A percentile compares a stretch with the other conserved stretches of the same genome.
These are phyloP conservation scores for Brachionus angularis DNA, from an alignment of 1,140 invertebrate species.

Conservation along the genomic window DNA sequence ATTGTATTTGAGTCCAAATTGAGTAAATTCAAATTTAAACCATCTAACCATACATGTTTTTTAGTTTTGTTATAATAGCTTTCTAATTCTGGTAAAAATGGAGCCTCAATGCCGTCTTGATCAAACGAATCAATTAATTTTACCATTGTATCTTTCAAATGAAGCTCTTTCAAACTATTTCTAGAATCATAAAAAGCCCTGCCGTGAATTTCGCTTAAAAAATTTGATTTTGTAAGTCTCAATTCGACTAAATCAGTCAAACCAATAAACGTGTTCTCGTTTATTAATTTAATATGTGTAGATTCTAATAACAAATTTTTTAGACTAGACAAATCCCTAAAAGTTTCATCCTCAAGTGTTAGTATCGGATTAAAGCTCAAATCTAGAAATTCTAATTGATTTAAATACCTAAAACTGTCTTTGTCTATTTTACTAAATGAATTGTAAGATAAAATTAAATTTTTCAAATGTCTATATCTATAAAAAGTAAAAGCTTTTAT, in stretches of 20 bases:
- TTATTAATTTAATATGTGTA: background rate
- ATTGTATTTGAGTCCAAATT: slow-evolving; percentile 32
- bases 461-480: slow-evolving; percentile 32
- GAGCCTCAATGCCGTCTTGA: background rate
- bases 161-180: background rate
- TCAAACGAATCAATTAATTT: background rate
- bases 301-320: slow-evolving; percentile 16
- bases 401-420: slow-evolving; percentile 18
- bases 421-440: slow-evolving; percentile 7
- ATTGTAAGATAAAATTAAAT: background rate
- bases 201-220: background rate
- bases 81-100: background rate
- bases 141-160: slow-evolving; percentile 17
- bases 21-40: background rate
- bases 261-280: background rate
- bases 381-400: slow-evolving; percentile 13
- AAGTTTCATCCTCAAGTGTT: background rate
- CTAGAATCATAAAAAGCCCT: background rate
- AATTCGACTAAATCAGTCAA: background rate
- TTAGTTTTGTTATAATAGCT: no score
- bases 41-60: background rate
- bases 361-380: slow-evolving; percentile 12
- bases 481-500: slow-evolving; percentile 10
- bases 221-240: background rate
- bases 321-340: slow-evolving; percentile 32